phyloP scores from a whole-genome alignment of 1,140 invertebrate genomes.

The Scaptomyza hsui region DNA sequence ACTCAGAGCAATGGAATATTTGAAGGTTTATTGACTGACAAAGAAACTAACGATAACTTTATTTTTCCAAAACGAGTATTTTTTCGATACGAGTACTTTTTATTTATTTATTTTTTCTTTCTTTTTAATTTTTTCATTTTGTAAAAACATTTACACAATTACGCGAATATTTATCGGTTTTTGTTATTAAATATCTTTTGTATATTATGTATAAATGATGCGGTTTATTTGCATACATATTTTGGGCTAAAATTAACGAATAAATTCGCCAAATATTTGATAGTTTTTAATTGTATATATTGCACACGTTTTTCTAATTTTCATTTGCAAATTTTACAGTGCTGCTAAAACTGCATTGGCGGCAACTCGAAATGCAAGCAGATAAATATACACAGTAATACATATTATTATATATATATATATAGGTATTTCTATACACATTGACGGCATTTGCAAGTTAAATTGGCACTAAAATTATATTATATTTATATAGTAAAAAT shows the following conservation, averaged over 20 bases:
- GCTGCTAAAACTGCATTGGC: constrained; percentile 28
- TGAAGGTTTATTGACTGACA: neutral
- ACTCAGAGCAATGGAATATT: neutral
- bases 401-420: constrained; percentile 10
- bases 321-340: constrained; percentile 18
- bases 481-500: constrained; percentile 14
- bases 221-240: constrained; percentile 42
- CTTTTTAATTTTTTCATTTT: too few species aligned
- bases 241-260: constrained; percentile 62
- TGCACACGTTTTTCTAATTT: constrained; percentile 36
- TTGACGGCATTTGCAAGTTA: constrained; percentile 56
- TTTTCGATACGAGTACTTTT: constrained; percentile 5
- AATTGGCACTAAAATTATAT: constrained; percentile 58
- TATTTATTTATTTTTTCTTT: too few species aligned
- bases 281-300: constrained; percentile 26
- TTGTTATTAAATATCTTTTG: constrained; percentile 23
- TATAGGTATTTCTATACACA: constrained; percentile 29
- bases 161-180: constrained; percentile 31
- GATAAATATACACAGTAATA: constrained; percentile 35
- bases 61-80: neutral
- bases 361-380: constrained; percentile 1
- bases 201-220: constrained; percentile 42
- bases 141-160: constrained; percentile 22
- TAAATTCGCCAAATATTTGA: constrained; percentile 62
- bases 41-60: neutral